Base-by-base conservation (phyloP, 2,888 invertebrate genomes). In the Spatulosminthurus flaviceps region DNA sequence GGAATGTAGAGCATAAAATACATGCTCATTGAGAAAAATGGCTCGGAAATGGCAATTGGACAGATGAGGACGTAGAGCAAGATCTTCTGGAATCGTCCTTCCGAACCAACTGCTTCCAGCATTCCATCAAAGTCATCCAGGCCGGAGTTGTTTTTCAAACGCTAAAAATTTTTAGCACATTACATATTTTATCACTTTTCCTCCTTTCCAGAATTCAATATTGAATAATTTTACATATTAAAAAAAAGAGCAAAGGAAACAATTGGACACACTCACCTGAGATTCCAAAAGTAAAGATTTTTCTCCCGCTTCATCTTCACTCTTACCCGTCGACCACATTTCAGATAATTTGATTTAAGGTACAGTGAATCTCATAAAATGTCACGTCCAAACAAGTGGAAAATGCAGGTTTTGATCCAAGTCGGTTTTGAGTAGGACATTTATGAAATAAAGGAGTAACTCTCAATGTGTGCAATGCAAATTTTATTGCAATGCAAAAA, bases 1-100 rank as follows among this genome's bases (percentile, higher is more conserved):
- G 79, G 79, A n/a, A 70, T 41, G 69, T 74, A 79, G 21, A 79
- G 74, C 69, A 79, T 26, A 26, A 79, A 79, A 34, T 64, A 78
- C 72, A 78, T 73, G 29, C 72, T 78, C 78, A 78, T 78, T 21
- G 72, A 43, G 5, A 78, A 72, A 24, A 78, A 72, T 26, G 78
- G 78, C 60, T 78, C 78, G 11, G 66, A 26, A 13, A 77, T 29
- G 13, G 78, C 78, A 22, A 78, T 78, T 2, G 78, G 78, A 43
- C 61, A 64, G 61, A 78, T 64, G 21, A 78, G 26, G 22, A 22
- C 60, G 66, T 78, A 78, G 9, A 78, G 51, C 5, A 78, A 43
- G 42, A 78, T 72, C 24, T 78, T 78, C 61, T 78, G 78, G 22
- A 64, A 78, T 41, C 61, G 11, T 41, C 78, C 73, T 24, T 78